phyloP scores from a whole-genome alignment of 1,140 invertebrate species.

The Penaeus vannamei region DNA sequence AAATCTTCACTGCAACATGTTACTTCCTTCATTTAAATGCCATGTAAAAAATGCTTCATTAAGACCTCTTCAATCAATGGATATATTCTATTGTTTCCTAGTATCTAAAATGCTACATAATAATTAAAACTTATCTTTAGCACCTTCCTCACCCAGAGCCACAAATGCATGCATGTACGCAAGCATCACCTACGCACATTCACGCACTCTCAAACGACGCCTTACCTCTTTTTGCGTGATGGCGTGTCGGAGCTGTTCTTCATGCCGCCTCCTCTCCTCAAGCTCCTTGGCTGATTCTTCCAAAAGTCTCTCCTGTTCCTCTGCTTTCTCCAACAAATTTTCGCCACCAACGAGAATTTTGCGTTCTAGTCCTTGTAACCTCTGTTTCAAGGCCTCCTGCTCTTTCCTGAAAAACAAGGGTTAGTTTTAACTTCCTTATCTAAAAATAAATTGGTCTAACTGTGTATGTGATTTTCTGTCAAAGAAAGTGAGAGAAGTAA shows the following conservation, averaged over 20 bases:
- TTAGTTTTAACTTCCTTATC: too few relatives aligned
- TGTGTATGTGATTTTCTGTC: too few relatives aligned
- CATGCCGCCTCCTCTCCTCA: conserved; percentile 85
- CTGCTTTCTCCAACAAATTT: conserved; percentile 97
- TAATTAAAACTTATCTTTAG: too few relatives aligned
- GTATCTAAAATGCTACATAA: too few relatives aligned
- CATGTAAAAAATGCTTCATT: not conserved
- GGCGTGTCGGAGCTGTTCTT: conserved; percentile 85
- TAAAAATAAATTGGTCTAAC: too few relatives aligned
- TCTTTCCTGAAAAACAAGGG: conserved; percentile 73
- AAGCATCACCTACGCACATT: not conserved
- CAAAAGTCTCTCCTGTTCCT: conserved; percentile 91
- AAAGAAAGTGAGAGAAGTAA: too few relatives aligned
- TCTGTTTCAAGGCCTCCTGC: conserved; percentile 81
- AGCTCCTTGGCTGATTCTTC: conserved; percentile 93
- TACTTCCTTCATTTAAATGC: not conserved
- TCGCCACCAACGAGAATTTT: conserved; percentile 98
- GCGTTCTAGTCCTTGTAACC: conserved; percentile 91
- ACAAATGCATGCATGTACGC: not conserved
- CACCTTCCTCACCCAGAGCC: not conserved
- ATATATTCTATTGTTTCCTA: too few relatives aligned
- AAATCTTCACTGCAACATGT: too few relatives aligned
- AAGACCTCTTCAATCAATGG: too few relatives aligned
- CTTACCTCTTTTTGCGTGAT: conserved; percentile 85
- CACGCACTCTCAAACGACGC: conserved; percentile 19